These are phyloP conservation scores for Idaea dimidiata DNA, from an alignment of 2,888 invertebrate genomes.

Conservation along the genomic window DNA sequence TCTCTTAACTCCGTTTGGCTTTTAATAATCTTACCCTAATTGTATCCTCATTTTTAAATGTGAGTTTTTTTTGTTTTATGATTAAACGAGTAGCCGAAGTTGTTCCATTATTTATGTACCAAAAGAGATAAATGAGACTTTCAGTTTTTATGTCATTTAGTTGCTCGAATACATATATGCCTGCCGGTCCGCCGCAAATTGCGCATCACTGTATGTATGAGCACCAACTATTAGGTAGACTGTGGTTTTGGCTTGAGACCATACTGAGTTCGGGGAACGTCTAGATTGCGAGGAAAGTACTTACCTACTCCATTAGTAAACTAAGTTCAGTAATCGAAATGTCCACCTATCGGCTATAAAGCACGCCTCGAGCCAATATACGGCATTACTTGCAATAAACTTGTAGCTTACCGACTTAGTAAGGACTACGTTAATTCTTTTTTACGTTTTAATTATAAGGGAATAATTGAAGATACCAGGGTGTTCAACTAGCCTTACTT, in stretches of 20 bases:
- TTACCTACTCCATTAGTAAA: background rate
- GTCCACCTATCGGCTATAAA: background rate
- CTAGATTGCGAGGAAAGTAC: background rate
- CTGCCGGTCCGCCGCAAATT: no score
- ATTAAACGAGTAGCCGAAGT: background rate
- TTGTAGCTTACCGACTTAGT: background rate
- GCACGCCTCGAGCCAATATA: background rate
- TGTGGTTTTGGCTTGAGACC: background rate
- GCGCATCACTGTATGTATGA: no score
- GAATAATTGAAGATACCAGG: background rate
- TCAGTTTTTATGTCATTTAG: no score
- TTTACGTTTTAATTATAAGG: background rate
- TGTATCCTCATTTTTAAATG: background rate
- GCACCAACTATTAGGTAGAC: no score
- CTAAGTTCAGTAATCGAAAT: background rate
- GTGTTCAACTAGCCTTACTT: background rate
- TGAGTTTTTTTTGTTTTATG: background rate
- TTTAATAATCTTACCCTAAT: background rate
- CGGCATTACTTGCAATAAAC: background rate
- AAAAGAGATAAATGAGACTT: no score
- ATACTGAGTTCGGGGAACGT: background rate
- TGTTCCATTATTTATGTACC: background rate
- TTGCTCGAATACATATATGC: no score
- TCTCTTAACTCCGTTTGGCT: background rate
- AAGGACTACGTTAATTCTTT: background rate